phyloP scores from a whole-genome alignment of 2,888 invertebrate genomes.

The Limnephilus auricula region DNA sequence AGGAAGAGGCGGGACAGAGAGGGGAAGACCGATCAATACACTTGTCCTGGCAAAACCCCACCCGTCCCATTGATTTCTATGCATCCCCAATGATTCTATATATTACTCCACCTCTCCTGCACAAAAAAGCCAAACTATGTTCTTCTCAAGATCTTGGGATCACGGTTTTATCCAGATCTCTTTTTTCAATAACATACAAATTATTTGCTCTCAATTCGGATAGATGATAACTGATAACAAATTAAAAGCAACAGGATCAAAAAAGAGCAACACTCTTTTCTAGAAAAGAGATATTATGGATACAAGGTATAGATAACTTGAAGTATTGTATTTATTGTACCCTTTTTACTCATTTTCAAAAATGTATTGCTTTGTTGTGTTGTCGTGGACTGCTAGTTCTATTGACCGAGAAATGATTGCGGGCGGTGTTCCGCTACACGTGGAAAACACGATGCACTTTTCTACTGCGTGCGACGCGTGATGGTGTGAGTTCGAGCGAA shows the following conservation, averaged over 20 bases:
- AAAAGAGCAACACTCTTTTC: background rate
- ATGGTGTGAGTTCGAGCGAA: background rate
- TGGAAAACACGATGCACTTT: background rate
- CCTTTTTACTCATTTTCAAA: background rate
- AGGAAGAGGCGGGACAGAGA: background rate
- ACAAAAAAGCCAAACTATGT: background rate
- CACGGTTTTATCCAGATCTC: background rate
- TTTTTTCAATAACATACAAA: background rate
- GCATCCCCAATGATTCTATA: background rate
- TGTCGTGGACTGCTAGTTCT: background rate
- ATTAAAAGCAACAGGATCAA: background rate
- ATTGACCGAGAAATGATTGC: background rate
- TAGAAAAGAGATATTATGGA: background rate
- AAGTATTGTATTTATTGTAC: background rate
- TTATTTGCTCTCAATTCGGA: background rate
- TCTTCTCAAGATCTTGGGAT: background rate
- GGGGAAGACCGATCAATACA: constrained; percentile 27
- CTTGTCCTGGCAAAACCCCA: constrained; percentile 8
- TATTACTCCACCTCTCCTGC: background rate
- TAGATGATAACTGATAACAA: background rate
- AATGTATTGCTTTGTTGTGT: background rate
- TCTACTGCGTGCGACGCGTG: background rate
- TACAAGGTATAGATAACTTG: background rate
- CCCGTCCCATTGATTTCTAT: background rate
- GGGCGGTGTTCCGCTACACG: background rate